Evolutionary conservation across 2,797 vertebrate genomes (phyloP).

Genomic region (Myotis findleyi): DNA sequence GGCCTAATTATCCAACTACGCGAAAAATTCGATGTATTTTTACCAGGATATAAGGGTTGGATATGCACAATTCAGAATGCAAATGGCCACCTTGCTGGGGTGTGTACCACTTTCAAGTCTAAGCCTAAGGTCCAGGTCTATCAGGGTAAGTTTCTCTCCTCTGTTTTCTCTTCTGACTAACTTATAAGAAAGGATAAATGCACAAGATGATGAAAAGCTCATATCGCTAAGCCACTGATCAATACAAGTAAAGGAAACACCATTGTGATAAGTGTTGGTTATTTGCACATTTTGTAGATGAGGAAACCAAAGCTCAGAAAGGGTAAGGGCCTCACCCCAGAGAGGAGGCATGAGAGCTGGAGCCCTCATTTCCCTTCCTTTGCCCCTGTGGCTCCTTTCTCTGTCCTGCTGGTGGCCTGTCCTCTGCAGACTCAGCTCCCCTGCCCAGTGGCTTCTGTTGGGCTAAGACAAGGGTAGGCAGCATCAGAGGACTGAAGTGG

Average conservation of each 20-base stretch:
- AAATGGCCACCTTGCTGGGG: conserved; percentile 7
- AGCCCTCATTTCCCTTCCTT: not conserved
- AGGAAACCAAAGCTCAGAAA: conserved; percentile 15
- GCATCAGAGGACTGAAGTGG: not conserved
- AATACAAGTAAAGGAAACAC: not conserved
- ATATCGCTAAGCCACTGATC: not conserved
- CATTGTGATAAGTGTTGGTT: not conserved
- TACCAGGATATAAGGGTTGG: not conserved
- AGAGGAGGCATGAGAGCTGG: not conserved
- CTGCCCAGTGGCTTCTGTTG: not conserved
- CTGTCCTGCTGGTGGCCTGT: not conserved
- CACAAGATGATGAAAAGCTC: not conserved
- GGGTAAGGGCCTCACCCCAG: not conserved
- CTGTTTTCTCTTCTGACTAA: not conserved
- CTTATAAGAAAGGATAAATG: not conserved
- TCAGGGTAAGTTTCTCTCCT: not conserved
- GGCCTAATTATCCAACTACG: conserved; percentile 57
- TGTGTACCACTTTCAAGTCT: not conserved
- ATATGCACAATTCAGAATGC: conserved; percentile 41
- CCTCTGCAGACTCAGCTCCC: not conserved
- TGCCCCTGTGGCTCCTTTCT: not conserved
- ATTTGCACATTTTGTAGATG: not conserved
- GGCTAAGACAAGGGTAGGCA: not conserved
- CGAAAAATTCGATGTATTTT: conserved; percentile 65
- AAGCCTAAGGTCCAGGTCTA: not conserved